Evolutionary conservation across 2,888 invertebrate genomes (phyloP).

Genomic region (Parasteatoda lunata): DNA sequence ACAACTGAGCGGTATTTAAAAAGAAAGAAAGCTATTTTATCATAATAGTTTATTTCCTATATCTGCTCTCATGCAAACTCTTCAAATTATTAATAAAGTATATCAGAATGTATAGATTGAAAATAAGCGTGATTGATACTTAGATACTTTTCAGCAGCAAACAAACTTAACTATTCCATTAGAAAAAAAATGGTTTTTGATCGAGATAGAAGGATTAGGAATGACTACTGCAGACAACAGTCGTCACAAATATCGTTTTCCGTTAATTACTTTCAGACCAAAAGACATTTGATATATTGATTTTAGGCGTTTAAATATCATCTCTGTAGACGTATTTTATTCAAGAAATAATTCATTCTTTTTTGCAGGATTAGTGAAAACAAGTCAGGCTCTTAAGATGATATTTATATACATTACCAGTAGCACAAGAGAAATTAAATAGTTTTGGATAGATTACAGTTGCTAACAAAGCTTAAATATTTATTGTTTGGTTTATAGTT

Average conservation of each 20-base stretch:
- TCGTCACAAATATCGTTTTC: slow-evolving; percentile 54
- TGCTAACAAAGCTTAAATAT: no score
- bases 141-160: neutral
- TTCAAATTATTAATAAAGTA: no score
- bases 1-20: no score
- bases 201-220: neutral
- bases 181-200: neutral
- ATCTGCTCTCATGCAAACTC: no score
- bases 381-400: neutral
- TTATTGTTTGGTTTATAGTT: no score
- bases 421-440: no score
- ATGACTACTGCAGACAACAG: neutral
- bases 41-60: no score
- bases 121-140: neutral
- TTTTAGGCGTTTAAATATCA: slow-evolving; percentile 53
- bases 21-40: no score
- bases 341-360: slow-evolving; percentile 23
- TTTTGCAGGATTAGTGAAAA: slow-evolving; percentile 24
- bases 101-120: neutral
- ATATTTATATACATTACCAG: no score
- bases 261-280: slow-evolving; percentile 60
- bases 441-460: no score
- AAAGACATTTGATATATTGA: slow-evolving; percentile 51
- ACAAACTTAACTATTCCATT: neutral
- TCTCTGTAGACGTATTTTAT: slow-evolving; percentile 20